These are phyloP conservation scores for Lordiphosa andalusiaca DNA, from an alignment of 2,888 invertebrate genomes.

Conservation along the genomic window DNA sequence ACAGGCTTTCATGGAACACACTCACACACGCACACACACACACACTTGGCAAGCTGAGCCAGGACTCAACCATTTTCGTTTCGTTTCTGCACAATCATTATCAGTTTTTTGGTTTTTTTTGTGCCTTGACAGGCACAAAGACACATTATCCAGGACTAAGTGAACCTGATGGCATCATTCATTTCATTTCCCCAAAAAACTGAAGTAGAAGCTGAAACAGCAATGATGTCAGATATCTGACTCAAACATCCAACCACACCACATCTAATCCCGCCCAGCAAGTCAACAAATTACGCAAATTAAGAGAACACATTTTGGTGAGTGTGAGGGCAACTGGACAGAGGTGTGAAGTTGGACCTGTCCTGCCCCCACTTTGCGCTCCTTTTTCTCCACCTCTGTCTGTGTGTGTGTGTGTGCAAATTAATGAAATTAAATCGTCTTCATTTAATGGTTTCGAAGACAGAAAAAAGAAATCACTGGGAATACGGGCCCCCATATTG, in stretches of 20 bases:
- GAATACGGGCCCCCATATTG: neutral
- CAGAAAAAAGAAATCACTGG: neutral
- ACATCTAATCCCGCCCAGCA: slow-evolving; percentile 12
- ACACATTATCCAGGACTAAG: neutral
- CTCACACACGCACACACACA: slow-evolving; percentile 3
- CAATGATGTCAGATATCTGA: slow-evolving; percentile 1
- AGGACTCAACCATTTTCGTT: slow-evolving; percentile 9
- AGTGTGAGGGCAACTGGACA: neutral
- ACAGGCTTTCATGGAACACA: slow-evolving; percentile 62
- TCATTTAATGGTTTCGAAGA: slow-evolving; percentile 53
- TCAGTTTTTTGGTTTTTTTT: too few species aligned
- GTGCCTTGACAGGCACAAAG: slow-evolving; percentile 18
- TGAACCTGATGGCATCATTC: slow-evolving; percentile 32
- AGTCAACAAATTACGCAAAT: slow-evolving; percentile 62
- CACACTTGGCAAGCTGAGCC: slow-evolving; percentile 9
- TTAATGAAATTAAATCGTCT: slow-evolving; percentile 69
- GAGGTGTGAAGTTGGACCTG: slow-evolving; percentile 15
- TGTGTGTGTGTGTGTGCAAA: slow-evolving; percentile 43
- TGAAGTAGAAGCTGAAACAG: too few species aligned
- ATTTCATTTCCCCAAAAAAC: slow-evolving; percentile 25
- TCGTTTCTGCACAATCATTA: slow-evolving; percentile 45
- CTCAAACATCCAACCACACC: neutral
- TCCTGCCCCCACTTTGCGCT: neutral
- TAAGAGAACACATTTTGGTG: slow-evolving; percentile 51
- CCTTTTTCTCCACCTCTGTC: neutral